Percentiles rank a stretch among this genome's conserved stretches.
phyloP scores from a whole-genome alignment of 1,140 invertebrate genomes.

The Piezodorus guildinii region DNA sequence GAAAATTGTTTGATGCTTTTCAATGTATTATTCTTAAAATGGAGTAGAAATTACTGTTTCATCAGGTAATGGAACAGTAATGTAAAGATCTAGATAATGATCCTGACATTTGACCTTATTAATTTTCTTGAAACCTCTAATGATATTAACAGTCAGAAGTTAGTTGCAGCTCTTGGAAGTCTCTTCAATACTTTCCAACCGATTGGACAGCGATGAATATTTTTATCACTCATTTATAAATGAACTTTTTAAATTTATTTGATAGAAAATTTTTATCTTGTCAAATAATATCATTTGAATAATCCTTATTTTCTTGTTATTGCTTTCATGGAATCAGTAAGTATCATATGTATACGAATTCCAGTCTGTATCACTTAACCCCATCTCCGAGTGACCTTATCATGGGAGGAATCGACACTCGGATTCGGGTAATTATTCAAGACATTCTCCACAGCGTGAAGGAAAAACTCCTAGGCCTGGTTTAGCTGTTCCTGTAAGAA shows the following conservation, averaged over 20 bases:
- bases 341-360: slow-evolving; percentile 14
- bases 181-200: no score
- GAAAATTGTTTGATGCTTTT: no score
- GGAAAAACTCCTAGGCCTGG: slow-evolving; percentile 21
- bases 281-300: not conserved
- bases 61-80: no score
- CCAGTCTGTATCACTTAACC: slow-evolving; percentile 17
- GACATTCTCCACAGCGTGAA: not conserved
- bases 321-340: slow-evolving; percentile 14
- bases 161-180: no score
- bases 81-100: no score
- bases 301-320: not conserved
- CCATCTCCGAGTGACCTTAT: slow-evolving; percentile 25
- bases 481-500: slow-evolving; percentile 22
- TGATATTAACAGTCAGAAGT: no score
- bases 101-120: no score
- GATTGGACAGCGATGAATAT: no score
- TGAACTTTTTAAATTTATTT: not conserved
- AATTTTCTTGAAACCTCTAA: no score
- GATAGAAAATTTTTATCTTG: not conserved
- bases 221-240: not conserved
- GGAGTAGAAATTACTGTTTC: no score
- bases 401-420: slow-evolving; percentile 20
- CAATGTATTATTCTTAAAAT: no score
- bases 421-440: slow-evolving; percentile 26